Percentiles rank a stretch among this genome's conserved stretches.
Conservation (phyloP, 2,888 invertebrate genomes). For the Strigamia crassipes region DNA sequence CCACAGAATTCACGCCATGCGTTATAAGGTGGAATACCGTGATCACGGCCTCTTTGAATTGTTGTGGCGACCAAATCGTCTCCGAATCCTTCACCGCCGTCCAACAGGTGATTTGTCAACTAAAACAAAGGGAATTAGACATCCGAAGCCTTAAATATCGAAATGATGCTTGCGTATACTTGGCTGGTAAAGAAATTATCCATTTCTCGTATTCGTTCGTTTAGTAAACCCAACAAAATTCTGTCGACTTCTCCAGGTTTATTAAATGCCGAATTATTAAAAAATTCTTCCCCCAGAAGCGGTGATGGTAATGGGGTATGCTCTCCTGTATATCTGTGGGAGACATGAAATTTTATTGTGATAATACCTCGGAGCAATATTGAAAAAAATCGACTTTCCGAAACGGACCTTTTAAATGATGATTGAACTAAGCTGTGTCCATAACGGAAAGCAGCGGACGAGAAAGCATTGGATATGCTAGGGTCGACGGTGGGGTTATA, state of each 20-base stretch:
- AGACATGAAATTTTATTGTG: no score
- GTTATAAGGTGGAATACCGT: constrained; percentile 55
- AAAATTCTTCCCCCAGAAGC: constrained; percentile 49
- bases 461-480: constrained; percentile 54
- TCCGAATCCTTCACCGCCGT: constrained; percentile 52
- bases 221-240: constrained; percentile 48
- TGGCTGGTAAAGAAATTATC: constrained; percentile 49
- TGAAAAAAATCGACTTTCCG: not conserved
- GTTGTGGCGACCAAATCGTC: constrained; percentile 55
- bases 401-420: constrained; percentile 48
- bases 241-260: constrained; percentile 48
- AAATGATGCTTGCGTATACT: no score
- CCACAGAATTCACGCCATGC: constrained; percentile 55
- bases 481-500: constrained; percentile 53
- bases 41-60: constrained; percentile 56
- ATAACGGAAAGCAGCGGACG: constrained; percentile 56
- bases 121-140: constrained; percentile 42
- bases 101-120: constrained; percentile 51
- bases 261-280: constrained; percentile 48
- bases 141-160: no score
- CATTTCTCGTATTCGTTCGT: constrained; percentile 48
- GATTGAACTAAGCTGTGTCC: constrained; percentile 54
- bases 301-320: constrained; percentile 46
- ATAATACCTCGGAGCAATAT: not conserved
- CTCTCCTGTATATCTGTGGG: constrained; percentile 24